Evolutionary conservation across 2,888 invertebrate species (phyloP), one percentile per base, ranked within the genome.

Genomic region (Synergus gifuensis): DNA sequence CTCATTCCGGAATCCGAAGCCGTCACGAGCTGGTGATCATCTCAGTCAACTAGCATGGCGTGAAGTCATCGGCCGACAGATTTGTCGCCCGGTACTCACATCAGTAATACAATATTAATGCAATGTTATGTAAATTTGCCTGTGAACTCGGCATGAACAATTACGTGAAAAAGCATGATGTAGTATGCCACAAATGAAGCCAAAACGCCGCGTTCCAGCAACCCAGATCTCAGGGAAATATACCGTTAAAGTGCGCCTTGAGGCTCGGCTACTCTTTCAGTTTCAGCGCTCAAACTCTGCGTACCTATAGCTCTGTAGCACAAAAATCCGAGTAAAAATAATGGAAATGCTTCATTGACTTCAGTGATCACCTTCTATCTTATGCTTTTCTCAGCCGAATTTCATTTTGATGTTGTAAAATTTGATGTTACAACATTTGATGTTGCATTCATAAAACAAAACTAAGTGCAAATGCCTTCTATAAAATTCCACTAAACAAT

Each of bases 201-300:
- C 54, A 73, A 73, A 73, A 73, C 73, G 63, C 66, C 36, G 49
- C 73, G 73, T 73, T 73, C 73, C n/a, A 73, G 73, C 73, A 73
- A 73, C 73, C 73, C 73, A 73, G 73, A 73, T 73, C n/a, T 73
- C 54, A 16, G 28, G 36, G 54, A 54, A 66, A 66, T 36, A 67
- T 67, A 73, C 73, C 73, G 73, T 73, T 73, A 73, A 54, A 73
- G 36, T 73, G 49, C 69, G 36, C 69, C 54, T 73, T 73, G 16
- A 69, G 69, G 14, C 49, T 69, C 54, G 73, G 5, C 28, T 49
- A 36, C 36, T 66, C 66, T 66, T 66, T 42, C 42, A 66, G 42
- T 66, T 66, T 66, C 3, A 36, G 28, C 18, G n/a, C 8, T 28
- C 28, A 11, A 49, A 73, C 36, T 36, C 54, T 73, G 36, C n/a